These are phyloP conservation scores for Leucophenga varia DNA, from an alignment of 1,140 invertebrate species.

Conservation along the genomic window DNA sequence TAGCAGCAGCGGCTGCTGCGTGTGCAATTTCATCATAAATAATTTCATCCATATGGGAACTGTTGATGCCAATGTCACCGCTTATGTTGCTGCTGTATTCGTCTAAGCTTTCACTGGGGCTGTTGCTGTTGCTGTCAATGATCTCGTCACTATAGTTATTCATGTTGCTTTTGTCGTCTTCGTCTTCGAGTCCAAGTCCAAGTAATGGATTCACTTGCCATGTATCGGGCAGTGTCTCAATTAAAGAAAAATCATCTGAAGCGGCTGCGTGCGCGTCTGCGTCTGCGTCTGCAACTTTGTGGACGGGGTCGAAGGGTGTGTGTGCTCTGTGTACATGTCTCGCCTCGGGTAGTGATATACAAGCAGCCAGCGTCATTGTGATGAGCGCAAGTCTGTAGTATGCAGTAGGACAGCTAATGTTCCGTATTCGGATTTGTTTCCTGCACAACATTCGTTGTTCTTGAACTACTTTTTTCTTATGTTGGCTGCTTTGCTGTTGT, in stretches of 20 bases:
- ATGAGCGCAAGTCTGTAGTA: no score
- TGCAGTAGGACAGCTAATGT: no score
- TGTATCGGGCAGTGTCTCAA: constrained; percentile 9
- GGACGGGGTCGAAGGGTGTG: neutral
- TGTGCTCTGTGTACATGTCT: constrained; percentile 21
- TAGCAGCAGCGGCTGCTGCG: constrained; percentile 21
- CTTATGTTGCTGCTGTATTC: neutral
- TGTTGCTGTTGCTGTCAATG: neutral
- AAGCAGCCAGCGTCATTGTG: constrained; percentile 22
- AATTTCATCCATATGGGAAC: no score
- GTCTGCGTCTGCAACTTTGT: no score
- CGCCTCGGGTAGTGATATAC: constrained; percentile 20
- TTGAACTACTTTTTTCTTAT: no score
- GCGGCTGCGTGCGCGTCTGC: no score
- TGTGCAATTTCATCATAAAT: constrained; percentile 30
- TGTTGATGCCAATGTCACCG: constrained; percentile 30
- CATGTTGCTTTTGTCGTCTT: constrained; percentile 26
- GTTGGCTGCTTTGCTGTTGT: no score
- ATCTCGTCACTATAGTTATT: no score
- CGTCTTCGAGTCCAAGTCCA: constrained; percentile 24
- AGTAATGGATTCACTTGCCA: constrained; percentile 34
- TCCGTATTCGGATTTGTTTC: no score
- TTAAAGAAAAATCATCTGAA: no score
- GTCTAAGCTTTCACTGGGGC: neutral
- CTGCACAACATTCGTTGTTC: no score